Conservation (phyloP, 2,113 vertebrate species). For the Phyllostomus discolor region DNA sequence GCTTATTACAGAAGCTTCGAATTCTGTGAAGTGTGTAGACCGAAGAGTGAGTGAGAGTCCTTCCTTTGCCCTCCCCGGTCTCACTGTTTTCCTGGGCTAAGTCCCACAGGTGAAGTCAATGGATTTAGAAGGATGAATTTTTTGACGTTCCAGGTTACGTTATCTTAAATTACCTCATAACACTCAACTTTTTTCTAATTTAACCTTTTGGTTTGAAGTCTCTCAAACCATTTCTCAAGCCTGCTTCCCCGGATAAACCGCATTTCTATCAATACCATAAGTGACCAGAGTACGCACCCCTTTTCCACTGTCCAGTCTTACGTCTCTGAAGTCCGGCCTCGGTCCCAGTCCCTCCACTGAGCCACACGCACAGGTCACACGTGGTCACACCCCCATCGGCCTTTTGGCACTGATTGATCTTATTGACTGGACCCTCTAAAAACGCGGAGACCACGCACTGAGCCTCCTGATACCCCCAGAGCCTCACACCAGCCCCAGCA, state of each 20-base stretch:
- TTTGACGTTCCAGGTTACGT: not conserved
- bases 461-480: not conserved
- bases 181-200: not conserved
- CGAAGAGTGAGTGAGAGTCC: not conserved
- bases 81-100: not conserved
- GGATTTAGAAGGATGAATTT: not conserved
- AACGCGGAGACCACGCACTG: accelerated
- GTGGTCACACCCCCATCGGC: not conserved
- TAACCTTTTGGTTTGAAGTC: not conserved
- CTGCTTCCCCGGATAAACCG: not conserved
- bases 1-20: not conserved
- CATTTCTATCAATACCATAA: not conserved
- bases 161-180: not conserved
- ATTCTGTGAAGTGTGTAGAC: not conserved
- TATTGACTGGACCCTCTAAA: not conserved
- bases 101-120: not conserved
- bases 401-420: not conserved
- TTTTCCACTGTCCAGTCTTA: not conserved
- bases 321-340: not conserved
- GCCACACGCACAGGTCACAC: not conserved
- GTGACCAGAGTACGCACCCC: not conserved
- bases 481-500: not conserved
- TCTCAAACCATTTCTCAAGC: not conserved
- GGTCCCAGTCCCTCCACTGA: not conserved
- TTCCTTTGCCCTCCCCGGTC: not conserved